These are phyloP conservation scores for Dufourea novaeangliae DNA, from an alignment of 1,140 invertebrate species.

Conservation along the genomic window DNA sequence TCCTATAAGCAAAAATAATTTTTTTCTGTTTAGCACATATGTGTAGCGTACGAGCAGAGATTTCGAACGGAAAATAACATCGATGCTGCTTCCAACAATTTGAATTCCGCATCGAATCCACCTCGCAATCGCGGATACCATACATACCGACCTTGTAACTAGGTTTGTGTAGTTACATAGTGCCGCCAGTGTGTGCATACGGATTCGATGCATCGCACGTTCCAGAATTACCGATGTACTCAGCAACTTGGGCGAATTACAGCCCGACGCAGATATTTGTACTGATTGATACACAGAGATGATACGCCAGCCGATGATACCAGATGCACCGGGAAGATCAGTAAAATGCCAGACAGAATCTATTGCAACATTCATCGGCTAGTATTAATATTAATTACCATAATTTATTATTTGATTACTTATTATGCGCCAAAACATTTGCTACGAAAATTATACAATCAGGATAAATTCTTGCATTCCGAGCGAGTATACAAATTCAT, in stretches of 20 bases:
- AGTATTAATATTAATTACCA: neutral
- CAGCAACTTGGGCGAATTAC: constrained; percentile 72
- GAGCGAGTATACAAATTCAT: no score
- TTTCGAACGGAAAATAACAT: constrained; percentile 23
- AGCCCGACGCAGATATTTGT: constrained; percentile 58
- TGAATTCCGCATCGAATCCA: constrained; percentile 54
- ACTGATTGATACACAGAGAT: constrained; percentile 53
- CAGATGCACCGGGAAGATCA: constrained; percentile 42
- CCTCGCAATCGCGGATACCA: constrained; percentile 63
- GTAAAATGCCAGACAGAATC: constrained; percentile 54
- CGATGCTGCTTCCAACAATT: constrained; percentile 36
- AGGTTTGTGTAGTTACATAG: constrained; percentile 70
- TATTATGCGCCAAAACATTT: no score
- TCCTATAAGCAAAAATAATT: constrained; percentile 15
- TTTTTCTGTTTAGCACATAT: constrained; percentile 40
- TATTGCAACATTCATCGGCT: constrained; percentile 27
- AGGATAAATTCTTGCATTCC: no score
- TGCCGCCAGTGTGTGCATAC: constrained; percentile 58
- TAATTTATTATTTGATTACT: no score
- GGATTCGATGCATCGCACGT: constrained; percentile 73
- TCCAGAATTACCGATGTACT: constrained; percentile 75
- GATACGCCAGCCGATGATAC: constrained; percentile 37
- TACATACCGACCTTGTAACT: constrained; percentile 66
- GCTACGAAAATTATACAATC: no score
- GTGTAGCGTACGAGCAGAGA: constrained; percentile 9